These are phyloP conservation scores for Dolichopus griseipennis DNA, from an alignment of 2,888 invertebrate species.

Conservation along the genomic window DNA sequence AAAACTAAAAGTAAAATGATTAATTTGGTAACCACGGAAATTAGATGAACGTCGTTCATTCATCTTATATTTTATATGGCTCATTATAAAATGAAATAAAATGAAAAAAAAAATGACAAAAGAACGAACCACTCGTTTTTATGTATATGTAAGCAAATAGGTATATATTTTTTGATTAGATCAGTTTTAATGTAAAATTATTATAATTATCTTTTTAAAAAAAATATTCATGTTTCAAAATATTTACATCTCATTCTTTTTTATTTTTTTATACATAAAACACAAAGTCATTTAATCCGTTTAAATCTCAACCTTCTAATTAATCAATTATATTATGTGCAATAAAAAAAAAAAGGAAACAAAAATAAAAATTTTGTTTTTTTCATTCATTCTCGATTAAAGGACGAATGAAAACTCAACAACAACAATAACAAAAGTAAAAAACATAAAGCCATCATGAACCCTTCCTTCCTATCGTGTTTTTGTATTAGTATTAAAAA, in stretches of 20 bases:
- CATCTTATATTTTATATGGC: no score
- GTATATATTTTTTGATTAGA: background rate
- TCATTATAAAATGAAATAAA: background rate
- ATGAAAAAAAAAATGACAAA: background rate
- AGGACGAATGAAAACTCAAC: no score
- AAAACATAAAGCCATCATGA: no score
- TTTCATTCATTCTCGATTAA: no score
- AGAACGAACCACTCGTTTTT: no score
- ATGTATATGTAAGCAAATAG: no score
- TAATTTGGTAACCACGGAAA: background rate
- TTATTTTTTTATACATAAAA: no score
- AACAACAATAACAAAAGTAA: no score
- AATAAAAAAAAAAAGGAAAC: background rate
- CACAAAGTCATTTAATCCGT: background rate
- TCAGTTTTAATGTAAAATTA: background rate
- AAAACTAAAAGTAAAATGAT: background rate
- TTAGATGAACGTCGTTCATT: background rate
- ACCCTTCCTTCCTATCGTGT: no score
- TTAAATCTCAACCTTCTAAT: conserved; percentile 1
- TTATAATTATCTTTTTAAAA: background rate
- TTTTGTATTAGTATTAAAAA: no score
- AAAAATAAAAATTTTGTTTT: background rate
- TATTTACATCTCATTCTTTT: background rate
- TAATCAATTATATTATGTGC: background rate
- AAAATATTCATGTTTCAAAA: background rate